Evolutionary conservation across 2,113 vertebrate species (phyloP).

Genomic region (Eurypyga helias): DNA sequence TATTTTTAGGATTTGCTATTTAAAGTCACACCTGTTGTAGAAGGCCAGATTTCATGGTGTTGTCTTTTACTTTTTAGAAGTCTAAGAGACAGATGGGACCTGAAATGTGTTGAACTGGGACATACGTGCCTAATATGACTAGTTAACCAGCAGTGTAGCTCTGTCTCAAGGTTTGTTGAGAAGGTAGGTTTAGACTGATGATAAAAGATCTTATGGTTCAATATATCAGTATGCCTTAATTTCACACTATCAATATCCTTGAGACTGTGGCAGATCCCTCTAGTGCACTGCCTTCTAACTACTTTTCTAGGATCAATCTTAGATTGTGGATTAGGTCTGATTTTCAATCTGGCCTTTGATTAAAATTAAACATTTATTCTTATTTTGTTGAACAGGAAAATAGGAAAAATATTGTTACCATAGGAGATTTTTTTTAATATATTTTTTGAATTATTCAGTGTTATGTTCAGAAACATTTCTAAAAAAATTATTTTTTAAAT

Average conservation of each 20-base stretch:
- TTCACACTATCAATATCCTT: background rate
- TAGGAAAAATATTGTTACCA: background rate
- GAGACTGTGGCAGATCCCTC: background rate
- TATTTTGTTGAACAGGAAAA: background rate
- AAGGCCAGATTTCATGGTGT: background rate
- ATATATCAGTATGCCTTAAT: background rate
- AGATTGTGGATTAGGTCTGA: background rate
- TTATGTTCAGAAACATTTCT: background rate
- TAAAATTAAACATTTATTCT: background rate
- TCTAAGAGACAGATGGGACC: background rate
- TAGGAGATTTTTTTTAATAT: background rate
- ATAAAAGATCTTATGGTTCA: background rate
- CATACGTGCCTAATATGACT: background rate
- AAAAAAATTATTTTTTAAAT: background rate
- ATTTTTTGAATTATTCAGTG: background rate
- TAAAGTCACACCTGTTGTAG: background rate
- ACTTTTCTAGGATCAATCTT: background rate
- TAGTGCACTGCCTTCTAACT: background rate
- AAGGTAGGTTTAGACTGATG: background rate
- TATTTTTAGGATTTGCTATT: background rate
- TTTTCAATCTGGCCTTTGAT: background rate
- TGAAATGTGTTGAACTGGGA: background rate
- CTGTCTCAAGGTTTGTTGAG: background rate
- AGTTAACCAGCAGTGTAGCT: background rate
- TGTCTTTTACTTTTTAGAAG: background rate